phyloP scores from a whole-genome alignment of 2,888 invertebrate species.

The Calameuta idolon region DNA sequence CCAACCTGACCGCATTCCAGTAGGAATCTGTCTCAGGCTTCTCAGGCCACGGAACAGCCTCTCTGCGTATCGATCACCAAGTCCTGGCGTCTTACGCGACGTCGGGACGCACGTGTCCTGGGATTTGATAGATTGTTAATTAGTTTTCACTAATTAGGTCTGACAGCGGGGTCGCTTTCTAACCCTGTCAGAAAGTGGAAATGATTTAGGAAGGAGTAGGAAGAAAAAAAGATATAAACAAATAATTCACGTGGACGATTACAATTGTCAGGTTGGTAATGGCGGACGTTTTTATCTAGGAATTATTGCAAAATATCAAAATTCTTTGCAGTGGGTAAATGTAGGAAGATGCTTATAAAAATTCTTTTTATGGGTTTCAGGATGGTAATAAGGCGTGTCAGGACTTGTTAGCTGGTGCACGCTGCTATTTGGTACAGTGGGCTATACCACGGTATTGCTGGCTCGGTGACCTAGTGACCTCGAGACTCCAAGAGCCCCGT shows the following conservation, averaged over 20 bases:
- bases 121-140: neutral
- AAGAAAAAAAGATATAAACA: neutral
- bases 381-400: neutral
- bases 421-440: neutral
- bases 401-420: neutral
- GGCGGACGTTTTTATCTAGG: neutral
- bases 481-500: conserved; percentile 28
- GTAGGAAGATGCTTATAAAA: neutral
- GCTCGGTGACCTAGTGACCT: conserved; percentile 52
- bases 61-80: neutral
- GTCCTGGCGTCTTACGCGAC: neutral
- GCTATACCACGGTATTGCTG: conserved; percentile 13
- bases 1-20: conserved; percentile 56
- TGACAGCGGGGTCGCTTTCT: neutral
- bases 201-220: neutral
- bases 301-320: neutral
- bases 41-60: conserved; percentile 10
- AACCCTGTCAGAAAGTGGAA: neutral
- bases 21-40: conserved; percentile 45
- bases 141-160: neutral
- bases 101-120: neutral
- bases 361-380: neutral
- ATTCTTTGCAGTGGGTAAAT: neutral
- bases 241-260: neutral
- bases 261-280: neutral